phyloP scores from a whole-genome alignment of 2,113 vertebrate genomes.

The Caracal caracal region DNA sequence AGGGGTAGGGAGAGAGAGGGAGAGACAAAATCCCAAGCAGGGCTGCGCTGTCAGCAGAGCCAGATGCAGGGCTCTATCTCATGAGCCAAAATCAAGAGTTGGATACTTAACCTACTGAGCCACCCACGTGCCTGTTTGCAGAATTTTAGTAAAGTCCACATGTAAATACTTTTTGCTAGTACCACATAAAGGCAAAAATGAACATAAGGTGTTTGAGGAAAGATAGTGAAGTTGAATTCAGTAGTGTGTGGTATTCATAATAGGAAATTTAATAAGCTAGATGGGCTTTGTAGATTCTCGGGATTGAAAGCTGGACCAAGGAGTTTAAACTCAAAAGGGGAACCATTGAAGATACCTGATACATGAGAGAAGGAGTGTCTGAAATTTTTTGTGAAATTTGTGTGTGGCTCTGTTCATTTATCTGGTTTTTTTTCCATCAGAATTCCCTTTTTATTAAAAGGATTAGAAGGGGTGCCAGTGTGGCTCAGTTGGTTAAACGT shows the following conservation, averaged over 20 bases:
- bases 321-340: background rate
- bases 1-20: too few relatives aligned
- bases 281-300: background rate
- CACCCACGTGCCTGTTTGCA: background rate
- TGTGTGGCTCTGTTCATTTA: background rate
- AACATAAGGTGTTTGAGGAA: background rate
- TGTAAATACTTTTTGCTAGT: background rate
- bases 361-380: background rate
- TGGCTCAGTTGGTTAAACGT: too few relatives aligned
- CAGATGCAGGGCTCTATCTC: too few relatives aligned
- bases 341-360: background rate
- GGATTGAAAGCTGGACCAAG: background rate
- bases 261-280: background rate
- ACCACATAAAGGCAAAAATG: background rate
- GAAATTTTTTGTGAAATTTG: background rate
- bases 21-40: too few relatives aligned
- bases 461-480: background rate
- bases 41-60: too few relatives aligned
- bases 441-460: slow-evolving; percentile 24
- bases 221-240: background rate
- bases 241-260: background rate
- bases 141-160: background rate
- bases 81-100: too few relatives aligned
- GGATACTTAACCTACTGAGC: too few relatives aligned
- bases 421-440: background rate